These are phyloP conservation scores for Drosophila barbarae DNA, from an alignment of 2,888 invertebrate genomes.

Conservation along the genomic window DNA sequence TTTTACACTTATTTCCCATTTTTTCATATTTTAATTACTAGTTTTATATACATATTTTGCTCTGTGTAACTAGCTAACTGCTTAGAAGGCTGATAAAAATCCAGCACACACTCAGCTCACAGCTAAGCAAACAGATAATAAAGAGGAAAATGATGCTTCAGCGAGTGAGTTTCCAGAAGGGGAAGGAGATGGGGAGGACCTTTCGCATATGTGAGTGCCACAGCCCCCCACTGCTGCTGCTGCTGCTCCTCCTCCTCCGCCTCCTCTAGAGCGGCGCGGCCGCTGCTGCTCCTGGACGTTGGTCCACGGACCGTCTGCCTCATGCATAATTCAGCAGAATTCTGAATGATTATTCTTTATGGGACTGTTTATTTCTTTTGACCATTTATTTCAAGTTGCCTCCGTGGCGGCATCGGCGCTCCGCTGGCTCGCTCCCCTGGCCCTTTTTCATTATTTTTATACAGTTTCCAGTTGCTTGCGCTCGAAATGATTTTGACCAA, in stretches of 20 bases:
- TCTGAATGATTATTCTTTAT: constrained; percentile 80
- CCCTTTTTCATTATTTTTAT: constrained; percentile 67
- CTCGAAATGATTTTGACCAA: constrained; percentile 74
- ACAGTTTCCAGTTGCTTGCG: constrained; percentile 77
- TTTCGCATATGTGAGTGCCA: constrained; percentile 67
- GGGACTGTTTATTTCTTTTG: constrained; percentile 80
- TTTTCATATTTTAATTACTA: not conserved
- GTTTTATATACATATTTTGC: not conserved
- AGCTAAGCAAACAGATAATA: constrained; percentile 73
- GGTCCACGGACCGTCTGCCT: constrained; percentile 52
- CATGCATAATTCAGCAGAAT: constrained; percentile 80
- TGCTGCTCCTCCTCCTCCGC: constrained; percentile 24
- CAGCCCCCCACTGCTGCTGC: constrained; percentile 46
- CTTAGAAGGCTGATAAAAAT: constrained; percentile 73
- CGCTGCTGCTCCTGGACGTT: constrained; percentile 37
- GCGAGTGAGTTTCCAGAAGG: constrained; percentile 12
- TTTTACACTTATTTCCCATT: too few relatives aligned
- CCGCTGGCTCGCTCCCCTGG: not conserved
- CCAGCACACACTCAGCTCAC: constrained; percentile 55
- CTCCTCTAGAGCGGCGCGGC: constrained; percentile 45
- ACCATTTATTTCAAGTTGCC: constrained; percentile 78
- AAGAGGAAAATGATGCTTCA: constrained; percentile 71
- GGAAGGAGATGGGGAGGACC: constrained; percentile 29
- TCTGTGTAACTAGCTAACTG: constrained; percentile 51
- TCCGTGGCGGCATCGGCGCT: constrained; percentile 52